Percentiles rank a stretch among this genome's conserved stretches.
phyloP scores from a whole-genome alignment of 2,797 vertebrate species.

The Rhinoraja longicauda region DNA sequence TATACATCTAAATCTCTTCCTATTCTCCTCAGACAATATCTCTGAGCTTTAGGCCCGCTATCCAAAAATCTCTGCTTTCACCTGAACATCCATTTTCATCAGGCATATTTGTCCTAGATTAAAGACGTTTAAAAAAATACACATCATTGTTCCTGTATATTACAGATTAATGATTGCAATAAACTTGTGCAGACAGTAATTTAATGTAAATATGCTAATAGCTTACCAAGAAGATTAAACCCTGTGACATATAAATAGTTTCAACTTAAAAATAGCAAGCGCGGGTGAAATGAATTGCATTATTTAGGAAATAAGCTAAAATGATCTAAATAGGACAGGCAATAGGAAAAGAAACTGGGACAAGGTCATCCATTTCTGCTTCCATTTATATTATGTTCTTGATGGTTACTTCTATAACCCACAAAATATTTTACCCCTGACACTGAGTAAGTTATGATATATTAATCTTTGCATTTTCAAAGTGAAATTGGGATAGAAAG shows the following conservation, averaged over 20 bases:
- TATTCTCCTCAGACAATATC: neutral
- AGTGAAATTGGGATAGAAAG: neutral
- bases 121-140: neutral
- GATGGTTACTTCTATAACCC: neutral
- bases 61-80: neutral
- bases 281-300: slow-evolving; percentile 12
- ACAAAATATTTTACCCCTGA: neutral
- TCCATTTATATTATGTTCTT: neutral
- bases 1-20: too few relatives aligned
- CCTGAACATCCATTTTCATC: neutral
- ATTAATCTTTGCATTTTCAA: neutral
- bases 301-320: neutral
- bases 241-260: neutral
- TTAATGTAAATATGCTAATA: slow-evolving; percentile 1
- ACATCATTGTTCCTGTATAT: neutral
- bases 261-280: neutral
- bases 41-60: neutral
- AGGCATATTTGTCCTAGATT: neutral
- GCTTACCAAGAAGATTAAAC: neutral
- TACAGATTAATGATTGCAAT: neutral
- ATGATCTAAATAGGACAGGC: neutral
- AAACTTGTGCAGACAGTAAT: slow-evolving; percentile 1
- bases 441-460: neutral
- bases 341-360: neutral
- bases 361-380: neutral